Conservation (phyloP, 2,797 vertebrate genomes). For the Momotus momota region DNA sequence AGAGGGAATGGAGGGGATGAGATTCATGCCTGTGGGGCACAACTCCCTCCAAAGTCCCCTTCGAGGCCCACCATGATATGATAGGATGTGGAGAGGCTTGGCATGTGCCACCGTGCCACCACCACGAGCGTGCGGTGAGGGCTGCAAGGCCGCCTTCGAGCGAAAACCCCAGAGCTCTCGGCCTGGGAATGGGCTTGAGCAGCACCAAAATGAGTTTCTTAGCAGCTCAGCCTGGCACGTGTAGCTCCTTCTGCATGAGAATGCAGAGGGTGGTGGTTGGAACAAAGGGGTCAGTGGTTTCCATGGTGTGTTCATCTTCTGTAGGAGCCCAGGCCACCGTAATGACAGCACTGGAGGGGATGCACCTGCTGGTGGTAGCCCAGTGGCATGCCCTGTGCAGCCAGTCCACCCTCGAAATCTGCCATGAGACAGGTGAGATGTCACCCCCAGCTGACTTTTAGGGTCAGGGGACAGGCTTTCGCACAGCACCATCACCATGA, state of each 20-base stretch:
- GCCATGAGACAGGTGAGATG: not conserved
- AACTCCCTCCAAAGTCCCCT: not conserved
- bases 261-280: not conserved
- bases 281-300: not conserved
- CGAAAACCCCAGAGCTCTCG: accelerated
- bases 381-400: not conserved
- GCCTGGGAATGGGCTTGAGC: not conserved
- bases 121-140: not conserved
- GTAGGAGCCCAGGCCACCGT: not conserved
- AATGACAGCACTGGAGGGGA: not conserved
- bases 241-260: not conserved
- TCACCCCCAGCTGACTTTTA: not conserved
- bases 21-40: accelerated
- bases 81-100: not conserved
- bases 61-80: not conserved
- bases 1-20: not conserved
- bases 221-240: not conserved
- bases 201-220: not conserved
- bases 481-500: accelerated
- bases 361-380: not conserved
- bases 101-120: accelerated
- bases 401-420: not conserved
- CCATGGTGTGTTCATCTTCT: not conserved
- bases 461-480: accelerated
- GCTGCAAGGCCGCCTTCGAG: not conserved